phyloP scores from a whole-genome alignment of 2,113 vertebrate genomes.

The Indicator indicator region DNA sequence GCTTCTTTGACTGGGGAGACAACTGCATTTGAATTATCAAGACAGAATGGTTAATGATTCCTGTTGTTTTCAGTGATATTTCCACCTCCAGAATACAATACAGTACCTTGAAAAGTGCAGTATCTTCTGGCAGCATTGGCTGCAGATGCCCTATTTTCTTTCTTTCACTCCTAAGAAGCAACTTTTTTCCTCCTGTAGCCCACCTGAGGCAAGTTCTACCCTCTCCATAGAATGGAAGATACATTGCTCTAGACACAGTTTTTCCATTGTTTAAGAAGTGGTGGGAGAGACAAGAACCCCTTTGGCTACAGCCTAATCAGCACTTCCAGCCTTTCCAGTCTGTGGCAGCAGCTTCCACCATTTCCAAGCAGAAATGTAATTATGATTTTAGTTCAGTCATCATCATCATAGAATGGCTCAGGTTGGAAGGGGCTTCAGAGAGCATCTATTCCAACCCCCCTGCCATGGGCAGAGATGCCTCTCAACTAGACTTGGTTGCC shows the following conservation, averaged over 20 bases:
- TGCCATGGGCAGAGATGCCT: too few species aligned
- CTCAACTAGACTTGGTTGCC: too few species aligned
- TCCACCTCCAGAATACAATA: background rate
- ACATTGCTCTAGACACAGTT: background rate
- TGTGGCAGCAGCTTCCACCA: background rate
- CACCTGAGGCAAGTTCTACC: background rate
- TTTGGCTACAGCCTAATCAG: background rate
- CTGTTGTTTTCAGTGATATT: background rate
- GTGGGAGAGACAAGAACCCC: background rate
- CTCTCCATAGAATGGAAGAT: background rate
- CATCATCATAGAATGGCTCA: too few species aligned
- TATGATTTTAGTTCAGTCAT: background rate
- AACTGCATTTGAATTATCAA: background rate
- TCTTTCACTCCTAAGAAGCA: background rate
- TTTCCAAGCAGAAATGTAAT: background rate
- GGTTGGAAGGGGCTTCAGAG: too few species aligned
- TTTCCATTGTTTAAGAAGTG: background rate
- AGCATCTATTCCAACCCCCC: too few species aligned
- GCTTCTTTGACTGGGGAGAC: background rate
- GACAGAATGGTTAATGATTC: background rate
- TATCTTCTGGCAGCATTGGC: background rate
- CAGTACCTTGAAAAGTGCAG: background rate
- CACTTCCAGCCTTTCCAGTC: background rate
- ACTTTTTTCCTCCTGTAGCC: background rate
- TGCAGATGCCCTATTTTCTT: background rate